Percentiles rank a stretch among this genome's conserved stretches.
Conservation (phyloP, 1,140 invertebrate species). For the Dufourea novaeangliae region DNA sequence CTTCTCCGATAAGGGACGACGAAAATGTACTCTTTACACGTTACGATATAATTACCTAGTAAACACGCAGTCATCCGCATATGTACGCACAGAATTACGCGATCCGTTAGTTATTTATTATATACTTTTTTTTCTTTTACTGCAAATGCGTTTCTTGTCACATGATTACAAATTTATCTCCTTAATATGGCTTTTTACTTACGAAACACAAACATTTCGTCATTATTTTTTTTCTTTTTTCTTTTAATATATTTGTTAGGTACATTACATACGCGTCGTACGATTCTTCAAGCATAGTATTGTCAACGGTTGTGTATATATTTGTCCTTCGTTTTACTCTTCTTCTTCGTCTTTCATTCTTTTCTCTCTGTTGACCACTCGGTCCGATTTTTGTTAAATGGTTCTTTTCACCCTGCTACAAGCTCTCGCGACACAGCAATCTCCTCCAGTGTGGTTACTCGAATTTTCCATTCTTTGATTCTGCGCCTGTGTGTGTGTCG, state of each 20-base stretch:
- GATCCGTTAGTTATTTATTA: conserved; percentile 30
- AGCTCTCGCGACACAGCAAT: conserved; percentile 29
- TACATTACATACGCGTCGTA: conserved; percentile 72
- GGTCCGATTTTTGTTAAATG: conserved; percentile 30
- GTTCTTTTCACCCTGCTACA: conserved; percentile 38
- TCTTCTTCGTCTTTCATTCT: conserved; percentile 11
- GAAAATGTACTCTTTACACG: conserved; percentile 56
- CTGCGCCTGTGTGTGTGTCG: conserved; percentile 29
- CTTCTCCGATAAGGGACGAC: conserved; percentile 56
- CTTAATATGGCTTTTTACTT: conserved; percentile 65
- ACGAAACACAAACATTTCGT: conserved; percentile 69
- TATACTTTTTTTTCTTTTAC: conserved; percentile 21
- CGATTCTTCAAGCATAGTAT: conserved; percentile 75
- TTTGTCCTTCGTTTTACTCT: conserved; percentile 45
- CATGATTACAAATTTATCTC: conserved; percentile 49
- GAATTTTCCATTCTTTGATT: conserved; percentile 30
- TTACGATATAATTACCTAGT: conserved; percentile 64
- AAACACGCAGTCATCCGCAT: conserved; percentile 65
- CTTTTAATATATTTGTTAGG: conserved; percentile 67
- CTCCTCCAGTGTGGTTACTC: conserved; percentile 30
- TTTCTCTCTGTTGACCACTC: conserved; percentile 17
- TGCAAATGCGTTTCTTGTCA: conserved; percentile 33
- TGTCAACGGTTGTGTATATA: conserved; percentile 76
- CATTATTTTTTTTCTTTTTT: conserved; percentile 39
- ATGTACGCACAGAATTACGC: conserved; percentile 62